These are phyloP conservation scores for Corythornis leucogaster DNA, from an alignment of 2,797 vertebrate species.

Conservation along the genomic window DNA sequence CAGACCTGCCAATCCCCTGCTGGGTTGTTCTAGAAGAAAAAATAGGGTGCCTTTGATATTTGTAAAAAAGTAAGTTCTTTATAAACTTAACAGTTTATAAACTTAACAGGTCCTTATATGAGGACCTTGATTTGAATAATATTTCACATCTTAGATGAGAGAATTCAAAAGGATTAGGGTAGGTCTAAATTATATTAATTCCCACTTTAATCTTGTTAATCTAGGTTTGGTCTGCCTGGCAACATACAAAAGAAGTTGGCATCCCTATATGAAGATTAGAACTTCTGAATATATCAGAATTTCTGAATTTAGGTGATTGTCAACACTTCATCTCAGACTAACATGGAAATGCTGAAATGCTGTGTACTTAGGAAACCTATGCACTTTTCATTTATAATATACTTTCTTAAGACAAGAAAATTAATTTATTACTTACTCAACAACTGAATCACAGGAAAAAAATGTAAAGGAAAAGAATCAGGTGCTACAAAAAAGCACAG, in stretches of 20 bases:
- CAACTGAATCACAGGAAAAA: neutral
- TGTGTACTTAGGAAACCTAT: neutral
- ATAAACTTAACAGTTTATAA: neutral
- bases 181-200: neutral
- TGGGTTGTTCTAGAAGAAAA: neutral
- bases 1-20: accelerated
- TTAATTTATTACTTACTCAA: neutral
- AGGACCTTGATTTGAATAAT: neutral
- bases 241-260: neutral
- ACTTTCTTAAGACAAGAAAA: neutral
- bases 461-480: neutral
- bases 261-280: neutral
- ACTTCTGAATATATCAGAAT: neutral
- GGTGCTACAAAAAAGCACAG: neutral
- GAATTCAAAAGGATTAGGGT: accelerated
- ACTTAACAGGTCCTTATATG: neutral
- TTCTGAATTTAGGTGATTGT: neutral
- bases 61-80: neutral
- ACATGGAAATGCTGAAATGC: neutral
- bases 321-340: neutral
- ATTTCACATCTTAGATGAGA: neutral
- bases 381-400: neutral
- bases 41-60: neutral
- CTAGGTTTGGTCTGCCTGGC: neutral
- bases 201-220: neutral